Base-by-base conservation (phyloP, 1,140 invertebrate species). In the Thaumatotibia leucotreta region DNA sequence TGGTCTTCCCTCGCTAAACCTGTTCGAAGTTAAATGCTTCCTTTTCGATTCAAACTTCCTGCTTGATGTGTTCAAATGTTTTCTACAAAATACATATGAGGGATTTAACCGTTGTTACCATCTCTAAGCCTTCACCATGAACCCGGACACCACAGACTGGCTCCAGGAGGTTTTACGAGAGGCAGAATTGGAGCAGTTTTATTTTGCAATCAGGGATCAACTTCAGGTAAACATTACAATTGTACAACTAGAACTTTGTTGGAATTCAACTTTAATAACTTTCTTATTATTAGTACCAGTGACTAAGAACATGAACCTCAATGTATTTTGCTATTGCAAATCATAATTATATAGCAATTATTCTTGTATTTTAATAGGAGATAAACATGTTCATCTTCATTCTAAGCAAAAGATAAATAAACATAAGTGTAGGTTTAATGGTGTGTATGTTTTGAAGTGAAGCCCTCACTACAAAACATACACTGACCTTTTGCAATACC, bases 101-200 rank as follows among this genome's bases (percentile, higher is more conserved):
- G 24, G 27, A 14, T 11, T 27, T n/a, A 39, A 63, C 33, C 17
- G 20, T 23, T 23, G 62, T 39, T 23, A 52, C 9, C 4, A 32
- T 29, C 24, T 4, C 9, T 63, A 39, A 8, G n/a, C 11, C 20
- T 66, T 49, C 61, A 79, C 67, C 63, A 91, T 91, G 88, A 93
- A 94, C 69, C 92, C 94, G 66, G 94, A 94, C 65, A 94, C 93
- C 10, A 45, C 39, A 8, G 95, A 96, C 74, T 97, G 96, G 96
- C 92, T 98, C 49, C 94, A 94, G 80, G 96, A 97, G 67, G 91
- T 99, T 39, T 91, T 99, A 69, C 93, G 94, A 66, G 97, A 98
- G 89, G 97, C 98, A 27, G 97, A 99, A 88, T 92, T 99, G 31
- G 95, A 96, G 72, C 97, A 98, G 83, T 99, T 99, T 89, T 96